These are phyloP conservation scores for Pocota personata DNA, from an alignment of 2,888 invertebrate genomes.

Conservation along the genomic window DNA sequence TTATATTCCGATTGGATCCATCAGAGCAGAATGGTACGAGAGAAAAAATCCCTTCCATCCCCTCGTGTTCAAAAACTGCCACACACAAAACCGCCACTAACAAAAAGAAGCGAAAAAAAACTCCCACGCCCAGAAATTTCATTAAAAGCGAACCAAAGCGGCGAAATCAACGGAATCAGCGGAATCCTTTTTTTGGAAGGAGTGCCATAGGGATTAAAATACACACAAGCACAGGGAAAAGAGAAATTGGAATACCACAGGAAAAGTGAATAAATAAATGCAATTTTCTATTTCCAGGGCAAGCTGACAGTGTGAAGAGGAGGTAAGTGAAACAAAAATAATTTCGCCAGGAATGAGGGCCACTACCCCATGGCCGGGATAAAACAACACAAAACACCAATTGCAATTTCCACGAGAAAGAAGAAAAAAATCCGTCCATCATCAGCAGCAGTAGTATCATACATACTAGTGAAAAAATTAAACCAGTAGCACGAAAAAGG, in stretches of 20 bases:
- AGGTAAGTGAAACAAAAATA: conserved; percentile 33
- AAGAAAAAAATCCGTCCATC: conserved; percentile 30
- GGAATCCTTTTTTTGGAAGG: conserved; percentile 15
- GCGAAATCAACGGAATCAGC: conserved; percentile 48
- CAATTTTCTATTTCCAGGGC: conserved; percentile 58
- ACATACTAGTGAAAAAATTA: background rate
- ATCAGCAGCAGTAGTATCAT: background rate
- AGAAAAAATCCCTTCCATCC: background rate
- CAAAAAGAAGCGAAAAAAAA: conserved; percentile 12
- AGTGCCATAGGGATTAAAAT: conserved; percentile 23
- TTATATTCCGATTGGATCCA: conserved; percentile 54
- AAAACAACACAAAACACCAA: conserved; percentile 27
- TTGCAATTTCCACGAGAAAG: conserved; percentile 29
- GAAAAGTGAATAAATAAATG: conserved; percentile 52
- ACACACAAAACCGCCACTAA: conserved; percentile 4
- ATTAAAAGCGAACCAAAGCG: conserved; percentile 50
- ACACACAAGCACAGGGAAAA: background rate
- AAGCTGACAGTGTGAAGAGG: conserved; percentile 17
- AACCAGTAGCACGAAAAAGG: conserved; percentile 6
- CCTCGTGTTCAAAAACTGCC: background rate
- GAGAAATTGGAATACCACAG: conserved; percentile 20
- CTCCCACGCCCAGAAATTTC: conserved; percentile 63
- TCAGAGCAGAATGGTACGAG: conserved; percentile 29
- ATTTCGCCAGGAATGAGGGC: background rate
- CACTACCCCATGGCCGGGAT: conserved; percentile 4